Conservation (phyloP, 2,113 vertebrate species). For the Ictalurus furcatus region DNA sequence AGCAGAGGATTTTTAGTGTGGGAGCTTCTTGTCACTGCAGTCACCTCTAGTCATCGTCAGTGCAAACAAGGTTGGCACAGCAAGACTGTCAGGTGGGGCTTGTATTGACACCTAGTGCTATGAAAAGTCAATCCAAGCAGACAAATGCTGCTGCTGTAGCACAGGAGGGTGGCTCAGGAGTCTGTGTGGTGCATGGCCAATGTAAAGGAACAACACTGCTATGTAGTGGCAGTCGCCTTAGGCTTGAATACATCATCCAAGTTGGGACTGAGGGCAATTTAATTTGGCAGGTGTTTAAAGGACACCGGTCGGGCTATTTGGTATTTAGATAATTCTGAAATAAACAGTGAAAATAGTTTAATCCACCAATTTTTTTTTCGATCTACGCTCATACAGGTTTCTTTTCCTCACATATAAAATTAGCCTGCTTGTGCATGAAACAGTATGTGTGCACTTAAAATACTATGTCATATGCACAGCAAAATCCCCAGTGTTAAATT, state of each 20-base stretch:
- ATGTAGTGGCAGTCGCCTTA: constrained; percentile 19
- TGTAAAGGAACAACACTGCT: constrained; percentile 1
- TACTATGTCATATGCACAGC: neutral
- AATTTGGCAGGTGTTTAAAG: constrained; percentile 18
- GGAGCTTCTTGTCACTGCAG: constrained; percentile 44
- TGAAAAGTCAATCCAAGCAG: constrained; percentile 65
- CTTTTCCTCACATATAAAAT: neutral
- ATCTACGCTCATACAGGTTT: neutral
- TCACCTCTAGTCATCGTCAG: constrained; percentile 66
- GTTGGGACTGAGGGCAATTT: neutral
- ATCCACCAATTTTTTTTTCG: neutral
- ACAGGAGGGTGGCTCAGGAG: neutral
- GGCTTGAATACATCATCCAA: constrained; percentile 10
- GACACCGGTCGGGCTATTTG: neutral
- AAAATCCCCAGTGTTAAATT: no score
- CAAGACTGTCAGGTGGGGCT: constrained; percentile 66
- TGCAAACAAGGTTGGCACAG: constrained; percentile 65
- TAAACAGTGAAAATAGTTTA: neutral
- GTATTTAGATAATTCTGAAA: neutral
- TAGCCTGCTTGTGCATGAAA: neutral
- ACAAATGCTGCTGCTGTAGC: constrained; percentile 55
- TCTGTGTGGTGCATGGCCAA: neutral
- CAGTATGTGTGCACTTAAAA: neutral
- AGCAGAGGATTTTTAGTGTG: constrained; percentile 55
- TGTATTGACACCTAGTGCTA: constrained; percentile 65